A percentile compares a stretch with the other conserved stretches of the same genome.
phyloP scores from a whole-genome alignment of 2,888 invertebrate genomes.

The Caradrina kadenii region DNA sequence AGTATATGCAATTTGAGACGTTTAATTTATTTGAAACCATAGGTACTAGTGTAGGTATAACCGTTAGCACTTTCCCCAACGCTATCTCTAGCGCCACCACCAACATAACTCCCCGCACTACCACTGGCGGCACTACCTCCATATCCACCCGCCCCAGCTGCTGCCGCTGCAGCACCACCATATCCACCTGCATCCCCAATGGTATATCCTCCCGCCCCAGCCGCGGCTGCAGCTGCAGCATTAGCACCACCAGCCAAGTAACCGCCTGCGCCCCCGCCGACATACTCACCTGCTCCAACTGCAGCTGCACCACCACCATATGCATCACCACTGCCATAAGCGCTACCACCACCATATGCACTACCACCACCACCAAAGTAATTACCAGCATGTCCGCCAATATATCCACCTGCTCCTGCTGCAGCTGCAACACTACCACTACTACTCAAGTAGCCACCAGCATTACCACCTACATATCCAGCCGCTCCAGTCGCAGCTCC shows the following conservation, averaged over 20 bases:
- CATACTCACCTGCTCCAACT: conserved; percentile 5
- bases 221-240: conserved; percentile 2
- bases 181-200: background rate
- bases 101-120: too few relatives aligned
- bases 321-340: background rate
- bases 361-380: background rate
- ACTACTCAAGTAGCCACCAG: background rate
- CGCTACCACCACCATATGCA: background rate
- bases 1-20: conserved; percentile 1
- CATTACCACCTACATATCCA: background rate
- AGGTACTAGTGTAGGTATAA: conserved; percentile 28
- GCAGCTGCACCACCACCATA: background rate
- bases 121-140: background rate
- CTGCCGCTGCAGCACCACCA: background rate
- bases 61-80: conserved; percentile 4
- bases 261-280: background rate
- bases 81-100: background rate
- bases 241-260: background rate
- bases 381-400: background rate
- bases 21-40: conserved; percentile 35
- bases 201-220: background rate
- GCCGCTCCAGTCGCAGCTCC: background rate
- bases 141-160: conserved; percentile 1
- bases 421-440: background rate
- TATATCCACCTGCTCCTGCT: background rate